Base-by-base conservation (phyloP, 2,113 vertebrate species). In the Psilopsiagon aurifrons region DNA sequence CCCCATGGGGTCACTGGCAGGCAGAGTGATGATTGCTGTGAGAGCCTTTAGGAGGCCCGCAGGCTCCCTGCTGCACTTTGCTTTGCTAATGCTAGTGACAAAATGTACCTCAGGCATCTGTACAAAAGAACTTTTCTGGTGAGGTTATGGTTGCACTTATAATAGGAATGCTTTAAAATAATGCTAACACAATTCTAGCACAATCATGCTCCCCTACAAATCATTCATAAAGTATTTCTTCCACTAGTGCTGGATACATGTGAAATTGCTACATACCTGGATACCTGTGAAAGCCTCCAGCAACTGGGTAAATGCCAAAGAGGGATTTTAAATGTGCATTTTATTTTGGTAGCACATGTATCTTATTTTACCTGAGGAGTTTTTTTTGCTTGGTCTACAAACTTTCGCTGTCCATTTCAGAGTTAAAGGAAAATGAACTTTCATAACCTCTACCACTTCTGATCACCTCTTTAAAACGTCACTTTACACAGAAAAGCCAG, bases 361-460 rank as follows among this genome's bases (percentile, higher is more conserved):
- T 85, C 74, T 87, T 95, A 62, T 79, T 62, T 76, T 82, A 73
- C 33, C 62, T 2, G 5, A 79, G 20, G 33, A 95, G 49, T 85
- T 74, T 44, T 51, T 87, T 95, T 57, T 24, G 22, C 33, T 41
- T 82, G 64, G 7, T 51, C 47, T 71, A 78, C 28, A 88, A 73
- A 69, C 31, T 64, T 66, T 37, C 46, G 54, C 31, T 80, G 44
- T 73, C 43, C 22, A 1, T 63, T 86, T 87, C 54, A 79, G 88
- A 93, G 67, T 81, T 68, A 68, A 86, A 83, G 60, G 68, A 84
- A 80, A 95, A 87, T 31, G 69, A 94, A 91, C 83, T 94, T 95
- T 67, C 27, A 49, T 95, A 83, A 92, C 62, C 62, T 86, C 69
- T 92, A 78, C 35, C 77, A 33, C 73, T 93, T 90, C 63, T 75